Percentiles rank a stretch among this genome's conserved stretches.
phyloP scores from a whole-genome alignment of 30 jellyfish, hydroid and myxozoan genomes.

The Aurelia sp. region DNA sequence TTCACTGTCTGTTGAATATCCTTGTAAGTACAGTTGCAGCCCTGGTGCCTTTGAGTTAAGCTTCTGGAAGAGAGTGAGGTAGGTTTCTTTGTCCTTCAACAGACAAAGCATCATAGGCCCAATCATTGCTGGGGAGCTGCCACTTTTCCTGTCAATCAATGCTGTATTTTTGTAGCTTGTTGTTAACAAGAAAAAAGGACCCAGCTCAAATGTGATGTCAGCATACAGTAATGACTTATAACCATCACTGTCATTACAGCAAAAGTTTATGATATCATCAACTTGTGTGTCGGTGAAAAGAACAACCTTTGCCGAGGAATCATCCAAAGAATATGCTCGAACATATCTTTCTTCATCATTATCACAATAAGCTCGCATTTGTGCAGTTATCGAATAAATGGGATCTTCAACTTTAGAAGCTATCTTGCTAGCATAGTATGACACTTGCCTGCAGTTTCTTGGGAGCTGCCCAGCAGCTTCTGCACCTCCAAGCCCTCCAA shows the following conservation, averaged over 20 bases:
- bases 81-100: conserved; percentile 32
- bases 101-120: conserved; percentile 45
- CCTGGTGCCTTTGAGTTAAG: conserved; percentile 9
- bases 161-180: conserved; percentile 18
- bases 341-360: conserved; percentile 7
- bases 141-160: background rate
- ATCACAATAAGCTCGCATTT: conserved; percentile 10
- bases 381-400: background rate
- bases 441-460: conserved; percentile 16
- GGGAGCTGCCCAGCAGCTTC: conserved; percentile 29
- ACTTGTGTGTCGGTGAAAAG: no score
- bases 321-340: conserved; percentile 17
- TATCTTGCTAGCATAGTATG: background rate
- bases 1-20: conserved; percentile 10
- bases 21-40: conserved; percentile 11
- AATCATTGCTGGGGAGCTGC: conserved; percentile 19
- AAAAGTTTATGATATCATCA: no score
- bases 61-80: conserved; percentile 19
- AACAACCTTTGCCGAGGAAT: background rate
- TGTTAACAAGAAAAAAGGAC: conserved; percentile 17
- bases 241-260: no score
- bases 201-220: conserved; percentile 23
- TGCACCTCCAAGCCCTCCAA: background rate
- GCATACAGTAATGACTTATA: no score
- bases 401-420: conserved; percentile 15